Conservation (phyloP, 2,113 vertebrate species). For the Empidonax traillii region DNA sequence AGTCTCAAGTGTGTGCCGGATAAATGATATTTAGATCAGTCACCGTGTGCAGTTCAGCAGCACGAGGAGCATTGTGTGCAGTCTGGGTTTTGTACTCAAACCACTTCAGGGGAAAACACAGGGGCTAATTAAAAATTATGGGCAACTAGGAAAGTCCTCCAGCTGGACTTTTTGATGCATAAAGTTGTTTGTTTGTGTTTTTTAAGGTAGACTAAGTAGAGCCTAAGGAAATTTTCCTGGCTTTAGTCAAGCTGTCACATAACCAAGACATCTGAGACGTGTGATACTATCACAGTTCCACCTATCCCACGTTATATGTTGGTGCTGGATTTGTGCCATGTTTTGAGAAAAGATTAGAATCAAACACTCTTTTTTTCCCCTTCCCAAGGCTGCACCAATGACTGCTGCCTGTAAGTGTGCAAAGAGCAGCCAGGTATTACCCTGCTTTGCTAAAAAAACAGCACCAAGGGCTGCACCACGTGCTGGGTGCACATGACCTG, state of each 20-base stretch:
- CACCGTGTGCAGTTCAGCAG: not conserved
- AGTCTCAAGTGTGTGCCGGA: not conserved
- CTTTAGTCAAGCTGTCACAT: not conserved
- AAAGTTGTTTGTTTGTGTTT: not conserved
- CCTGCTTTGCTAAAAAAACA: not conserved
- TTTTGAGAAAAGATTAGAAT: not conserved
- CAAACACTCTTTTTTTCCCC: not conserved
- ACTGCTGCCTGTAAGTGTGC: not conserved
- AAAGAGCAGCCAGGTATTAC: not conserved
- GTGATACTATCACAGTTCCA: not conserved
- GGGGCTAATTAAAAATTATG: not conserved
- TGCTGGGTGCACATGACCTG: rapidly evolving
- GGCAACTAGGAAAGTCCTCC: not conserved
- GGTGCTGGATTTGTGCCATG: not conserved
- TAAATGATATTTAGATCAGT: not conserved
- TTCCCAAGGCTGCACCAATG: not conserved
- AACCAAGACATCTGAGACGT: not conserved
- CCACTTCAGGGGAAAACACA: not conserved
- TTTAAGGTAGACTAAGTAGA: not conserved
- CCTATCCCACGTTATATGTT: not conserved
- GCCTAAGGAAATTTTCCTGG: not conserved
- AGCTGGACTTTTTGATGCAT: not conserved
- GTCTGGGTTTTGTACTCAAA: not conserved
- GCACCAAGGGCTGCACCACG: rapidly evolving
- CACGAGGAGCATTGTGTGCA: not conserved